Evolutionary conservation across 2,113 vertebrate genomes (phyloP).

Genomic region (Tinamus guttatus): DNA sequence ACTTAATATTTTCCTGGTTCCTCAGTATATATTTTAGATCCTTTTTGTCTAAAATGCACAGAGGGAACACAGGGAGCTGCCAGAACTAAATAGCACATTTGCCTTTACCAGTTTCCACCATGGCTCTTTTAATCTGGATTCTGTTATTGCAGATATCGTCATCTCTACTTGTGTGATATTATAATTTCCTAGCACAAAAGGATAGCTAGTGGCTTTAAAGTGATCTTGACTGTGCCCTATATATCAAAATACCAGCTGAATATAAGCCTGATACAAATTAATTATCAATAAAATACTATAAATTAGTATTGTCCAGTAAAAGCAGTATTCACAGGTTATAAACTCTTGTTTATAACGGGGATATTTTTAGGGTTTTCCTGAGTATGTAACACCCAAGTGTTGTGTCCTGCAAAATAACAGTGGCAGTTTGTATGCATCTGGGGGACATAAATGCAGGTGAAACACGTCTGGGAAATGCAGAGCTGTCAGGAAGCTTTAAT

Average conservation of each 20-base stretch:
- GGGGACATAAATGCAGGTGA: not conserved
- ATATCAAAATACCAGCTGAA: not conserved
- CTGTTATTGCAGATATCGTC: not conserved
- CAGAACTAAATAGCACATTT: slow-evolving; percentile 49
- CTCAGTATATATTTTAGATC: slow-evolving; percentile 20
- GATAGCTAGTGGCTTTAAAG: not conserved
- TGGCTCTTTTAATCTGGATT: not conserved
- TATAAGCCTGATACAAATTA: not conserved
- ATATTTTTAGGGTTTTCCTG: not conserved
- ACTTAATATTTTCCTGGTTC: not conserved
- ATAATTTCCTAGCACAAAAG: not conserved
- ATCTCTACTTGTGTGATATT: not conserved
- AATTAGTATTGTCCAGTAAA: not conserved
- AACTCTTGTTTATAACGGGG: accelerated
- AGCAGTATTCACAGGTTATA: not conserved
- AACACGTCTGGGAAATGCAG: accelerated
- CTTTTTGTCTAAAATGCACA: slow-evolving; percentile 13
- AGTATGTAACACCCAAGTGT: accelerated
- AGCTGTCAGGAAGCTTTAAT: not conserved
- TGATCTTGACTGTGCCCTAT: not conserved
- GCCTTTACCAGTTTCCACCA: not conserved
- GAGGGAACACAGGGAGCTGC: slow-evolving; percentile 39
- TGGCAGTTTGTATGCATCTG: accelerated
- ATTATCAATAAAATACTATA: not conserved
- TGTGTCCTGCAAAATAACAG: not conserved